These are phyloP conservation scores for Rhea americana DNA, from an alignment of 2,113 vertebrate genomes.

Conservation along the genomic window DNA sequence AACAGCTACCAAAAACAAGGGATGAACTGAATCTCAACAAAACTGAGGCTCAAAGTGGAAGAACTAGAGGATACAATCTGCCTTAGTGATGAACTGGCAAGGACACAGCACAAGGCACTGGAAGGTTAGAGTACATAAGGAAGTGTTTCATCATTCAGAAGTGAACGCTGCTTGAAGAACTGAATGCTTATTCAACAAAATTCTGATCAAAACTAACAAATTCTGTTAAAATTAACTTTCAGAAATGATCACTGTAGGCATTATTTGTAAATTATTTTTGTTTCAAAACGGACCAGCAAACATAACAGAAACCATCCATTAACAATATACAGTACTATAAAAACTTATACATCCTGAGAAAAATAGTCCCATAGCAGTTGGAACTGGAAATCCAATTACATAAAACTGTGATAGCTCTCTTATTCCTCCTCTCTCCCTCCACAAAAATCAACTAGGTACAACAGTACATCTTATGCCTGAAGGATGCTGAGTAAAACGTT, in stretches of 20 bases:
- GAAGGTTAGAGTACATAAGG: neutral
- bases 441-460: neutral
- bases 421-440: neutral
- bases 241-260: neutral
- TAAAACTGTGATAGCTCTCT: neutral
- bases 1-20: neutral
- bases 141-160: neutral
- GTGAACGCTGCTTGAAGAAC: neutral
- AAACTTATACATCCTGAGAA: neutral
- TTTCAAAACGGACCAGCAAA: neutral
- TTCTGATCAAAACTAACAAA: neutral
- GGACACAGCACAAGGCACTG: neutral
- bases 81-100: neutral
- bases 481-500: neutral
- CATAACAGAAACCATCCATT: neutral
- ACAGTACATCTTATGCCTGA: neutral
- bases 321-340: neutral
- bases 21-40: neutral
- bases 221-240: neutral
- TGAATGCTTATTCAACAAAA: neutral
- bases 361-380: neutral
- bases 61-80: neutral
- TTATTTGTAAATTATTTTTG: neutral
- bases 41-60: neutral
- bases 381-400: neutral